Base-by-base conservation (phyloP, 1,140 invertebrate genomes). In the Drosophila oshimai region DNA sequence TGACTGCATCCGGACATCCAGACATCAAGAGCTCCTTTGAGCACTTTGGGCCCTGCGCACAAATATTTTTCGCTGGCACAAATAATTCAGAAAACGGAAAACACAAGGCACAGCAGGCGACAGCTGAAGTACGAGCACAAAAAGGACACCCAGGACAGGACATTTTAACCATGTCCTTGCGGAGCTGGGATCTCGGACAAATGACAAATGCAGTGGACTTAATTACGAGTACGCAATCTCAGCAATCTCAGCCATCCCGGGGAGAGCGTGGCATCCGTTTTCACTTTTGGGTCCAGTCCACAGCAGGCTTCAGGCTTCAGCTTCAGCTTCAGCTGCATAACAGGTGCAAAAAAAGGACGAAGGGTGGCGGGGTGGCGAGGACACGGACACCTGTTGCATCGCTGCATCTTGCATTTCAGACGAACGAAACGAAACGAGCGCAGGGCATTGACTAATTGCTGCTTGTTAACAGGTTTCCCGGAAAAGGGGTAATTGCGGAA, bases 401-500 rank as follows among this genome's bases (percentile, higher is more conserved):
- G 65, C 81, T 81, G 77, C 73, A 81, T 67, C 65, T 62, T 55
- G 42, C 62, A 68, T 51, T 68, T 64, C 42, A 20, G 29, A 22
- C 29, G 65, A 17, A 18, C 26, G 61, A n/a, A n/a, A n/a, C n/a
- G n/a, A n/a, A 37, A 22, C 29, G 65, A 17, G 24, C 26, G 61
- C 67, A 58, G 15, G 33, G 26, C 28, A 31, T 24, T 46, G 74
- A 67, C 74, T 75, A 80, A 80, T 80, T 81, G 77, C 57, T 58
- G 67, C 67, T 70, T 58, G 49, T 60, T 60, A 57, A 33, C 37
- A 34, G 55, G 15, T n/a, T n/a, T n/a, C 72, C 28, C 47, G 26
- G 36, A 49, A 45, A 37, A 50, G 47, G 51, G 34, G 41, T 73
- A 78, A 72, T 54, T 76, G 26, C 34, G 26, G 37, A 46, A 65